Percentiles rank a stretch among this genome's conserved stretches.
Conservation (phyloP, 1,140 invertebrate genomes). For the Muscidifurax raptorellus region DNA sequence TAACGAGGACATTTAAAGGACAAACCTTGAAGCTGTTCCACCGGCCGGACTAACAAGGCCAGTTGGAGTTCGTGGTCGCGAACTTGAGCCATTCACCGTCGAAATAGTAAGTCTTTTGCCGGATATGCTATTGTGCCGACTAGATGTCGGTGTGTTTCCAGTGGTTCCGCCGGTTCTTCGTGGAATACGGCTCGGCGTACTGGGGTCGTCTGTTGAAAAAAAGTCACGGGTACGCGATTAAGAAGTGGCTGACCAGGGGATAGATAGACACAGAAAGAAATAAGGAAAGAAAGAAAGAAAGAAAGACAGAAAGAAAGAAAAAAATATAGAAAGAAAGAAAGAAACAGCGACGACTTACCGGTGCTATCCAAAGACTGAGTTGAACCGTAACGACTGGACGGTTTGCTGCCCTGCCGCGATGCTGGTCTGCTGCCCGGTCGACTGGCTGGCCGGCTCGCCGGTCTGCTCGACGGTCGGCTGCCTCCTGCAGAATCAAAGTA, state of each 20-base stretch:
- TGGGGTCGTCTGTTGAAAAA: conserved; percentile 66
- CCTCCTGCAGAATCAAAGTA: conserved; percentile 62
- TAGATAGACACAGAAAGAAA: too few relatives aligned
- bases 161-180: conserved; percentile 78
- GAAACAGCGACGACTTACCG: conserved; percentile 78
- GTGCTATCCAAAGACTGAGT: conserved; percentile 93
- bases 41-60: conserved; percentile 68
- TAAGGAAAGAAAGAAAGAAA: too few relatives aligned
- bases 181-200: conserved; percentile 84
- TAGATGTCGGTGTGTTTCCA: conserved; percentile 71
- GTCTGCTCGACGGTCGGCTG: conserved; percentile 81
- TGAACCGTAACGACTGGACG: conserved; percentile 94
- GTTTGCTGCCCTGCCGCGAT: conserved; percentile 89
- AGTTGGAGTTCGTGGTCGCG: conserved; percentile 84
- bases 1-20: not conserved
- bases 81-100: conserved; percentile 75
- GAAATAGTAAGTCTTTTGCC: conserved; percentile 67
- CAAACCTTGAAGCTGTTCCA: conserved; percentile 51
- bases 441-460: conserved; percentile 79
- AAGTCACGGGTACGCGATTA: not conserved
- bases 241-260: too few relatives aligned
- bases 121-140: conserved; percentile 73
- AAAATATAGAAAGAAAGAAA: too few relatives aligned
- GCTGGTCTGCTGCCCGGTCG: conserved; percentile 86
- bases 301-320: too few relatives aligned